Base-by-base conservation (phyloP, 2,797 vertebrate species). In the Eleutherodactylus coqui region DNA sequence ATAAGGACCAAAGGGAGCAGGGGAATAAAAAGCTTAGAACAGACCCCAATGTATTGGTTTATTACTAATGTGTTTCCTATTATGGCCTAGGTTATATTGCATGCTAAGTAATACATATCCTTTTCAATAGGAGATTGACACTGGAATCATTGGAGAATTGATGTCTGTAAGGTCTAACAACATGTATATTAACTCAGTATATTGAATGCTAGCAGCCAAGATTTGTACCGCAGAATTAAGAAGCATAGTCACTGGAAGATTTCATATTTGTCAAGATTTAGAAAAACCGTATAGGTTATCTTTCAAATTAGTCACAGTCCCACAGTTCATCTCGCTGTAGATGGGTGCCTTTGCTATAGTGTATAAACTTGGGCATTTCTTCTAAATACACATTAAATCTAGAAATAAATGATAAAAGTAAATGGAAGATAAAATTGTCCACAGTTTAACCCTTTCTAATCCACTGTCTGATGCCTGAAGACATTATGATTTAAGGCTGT, bases 21-120 rank as follows among this genome's bases (percentile, higher is more conserved):
- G 72, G 47, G 45, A 75, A 86, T 47, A 67, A 86, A 73, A 79
- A 58, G 55, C 75, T 73, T 75, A 36, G 62, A 84, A 34, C 55
- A 84, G 67, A 55, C 86, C 86, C 72, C 82, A 41, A 51, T 79
- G 76, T 79, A 86, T 83, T 45, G 47, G 24, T 67, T 81, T 75
- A 82, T 79, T 75, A 47, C 47, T 82, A 79, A 84, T 87, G 45
- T 87, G 82, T 87, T 87, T 84, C 76, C 43, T 84, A 84, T 87
- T 87, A 87, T 53, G 45, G 45, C 32, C 51, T 64, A 84, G 86
- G 76, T 62, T 84, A 80, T 84, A 84, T 79, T 29, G 60, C 76
- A 87, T 49, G 69, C 29, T 84, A 87, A 87, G 82, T 75, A 79
- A 84, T 75, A 84, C 55, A 79, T 73, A 83, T 79, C 38, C 27